phyloP scores from a whole-genome alignment of 53 echinoderm and acorn worm species.

The Temnopleurus reevesii region DNA sequence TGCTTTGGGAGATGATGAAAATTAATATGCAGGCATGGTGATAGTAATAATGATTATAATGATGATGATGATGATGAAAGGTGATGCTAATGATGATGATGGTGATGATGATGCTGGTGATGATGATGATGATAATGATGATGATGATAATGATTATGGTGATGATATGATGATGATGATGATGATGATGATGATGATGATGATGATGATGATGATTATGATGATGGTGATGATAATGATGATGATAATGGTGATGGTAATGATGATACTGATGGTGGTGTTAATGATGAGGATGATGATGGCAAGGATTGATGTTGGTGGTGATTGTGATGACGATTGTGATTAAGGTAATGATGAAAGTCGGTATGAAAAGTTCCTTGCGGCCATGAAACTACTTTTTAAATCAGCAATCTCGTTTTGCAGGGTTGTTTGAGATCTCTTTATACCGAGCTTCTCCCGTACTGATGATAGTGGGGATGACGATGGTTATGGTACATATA shows the following conservation, averaged over 20 bases:
- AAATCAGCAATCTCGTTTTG: too few species aligned
- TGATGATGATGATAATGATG: neutral
- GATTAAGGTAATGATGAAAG: neutral
- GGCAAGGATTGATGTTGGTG: neutral
- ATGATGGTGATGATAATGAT: neutral
- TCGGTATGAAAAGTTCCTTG: too few species aligned
- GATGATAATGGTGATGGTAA: constrained; percentile 8
- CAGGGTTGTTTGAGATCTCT: too few species aligned
- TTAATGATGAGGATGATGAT: constrained; percentile 3
- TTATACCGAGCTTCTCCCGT: too few species aligned
- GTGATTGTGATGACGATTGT: neutral
- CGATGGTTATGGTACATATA: neutral
- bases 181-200: neutral
- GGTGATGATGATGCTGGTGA: neutral
- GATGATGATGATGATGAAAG: constrained; percentile 3
- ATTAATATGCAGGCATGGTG: neutral
- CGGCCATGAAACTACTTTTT: too few species aligned
- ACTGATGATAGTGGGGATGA: neutral
- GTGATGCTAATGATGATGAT: neutral
- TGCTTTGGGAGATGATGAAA: neutral
- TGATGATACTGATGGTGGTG: neutral
- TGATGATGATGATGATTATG: neutral
- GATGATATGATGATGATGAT: neutral
- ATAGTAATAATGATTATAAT: neutral
- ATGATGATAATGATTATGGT: constrained; percentile 2